Conservation (phyloP, 2,888 invertebrate genomes). For the Tenthredo mesomela region DNA sequence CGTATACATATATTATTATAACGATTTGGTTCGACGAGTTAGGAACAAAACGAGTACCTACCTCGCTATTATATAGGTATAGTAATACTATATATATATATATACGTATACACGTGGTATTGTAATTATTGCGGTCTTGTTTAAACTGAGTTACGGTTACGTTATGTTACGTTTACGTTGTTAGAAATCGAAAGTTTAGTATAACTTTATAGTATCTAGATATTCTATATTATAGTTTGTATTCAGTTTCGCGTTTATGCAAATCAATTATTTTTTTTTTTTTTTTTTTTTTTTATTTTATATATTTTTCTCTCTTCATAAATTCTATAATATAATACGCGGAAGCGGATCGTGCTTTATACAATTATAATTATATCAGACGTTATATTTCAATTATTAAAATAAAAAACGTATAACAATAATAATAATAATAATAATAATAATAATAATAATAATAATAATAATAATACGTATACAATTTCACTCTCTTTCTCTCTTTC, state of each 20-base stretch:
- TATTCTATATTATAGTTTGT: not conserved
- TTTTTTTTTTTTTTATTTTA: not conserved
- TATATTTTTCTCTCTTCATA: not conserved
- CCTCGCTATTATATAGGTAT: no score
- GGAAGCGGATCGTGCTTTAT: not conserved
- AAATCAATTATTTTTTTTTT: no score
- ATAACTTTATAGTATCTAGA: not conserved
- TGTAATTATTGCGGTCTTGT: no score
- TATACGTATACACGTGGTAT: no score
- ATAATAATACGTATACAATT: not conserved
- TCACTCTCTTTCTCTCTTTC: not conserved
- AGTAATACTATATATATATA: no score
- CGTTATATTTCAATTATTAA: not conserved
- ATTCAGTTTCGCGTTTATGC: constrained; percentile 17
- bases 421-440: not conserved
- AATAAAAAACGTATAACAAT: not conserved
- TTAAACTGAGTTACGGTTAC: not conserved
- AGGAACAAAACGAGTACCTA: no score
- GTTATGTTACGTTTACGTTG: constrained; percentile 32
- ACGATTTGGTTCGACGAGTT: no score
- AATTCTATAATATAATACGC: not conserved
- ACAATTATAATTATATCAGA: not conserved
- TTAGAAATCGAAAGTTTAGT: constrained; percentile 40
- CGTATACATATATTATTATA: no score
- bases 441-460: not conserved